Conservation (phyloP, 1,140 invertebrate genomes). For the Alviniconcha marisindica region DNA sequence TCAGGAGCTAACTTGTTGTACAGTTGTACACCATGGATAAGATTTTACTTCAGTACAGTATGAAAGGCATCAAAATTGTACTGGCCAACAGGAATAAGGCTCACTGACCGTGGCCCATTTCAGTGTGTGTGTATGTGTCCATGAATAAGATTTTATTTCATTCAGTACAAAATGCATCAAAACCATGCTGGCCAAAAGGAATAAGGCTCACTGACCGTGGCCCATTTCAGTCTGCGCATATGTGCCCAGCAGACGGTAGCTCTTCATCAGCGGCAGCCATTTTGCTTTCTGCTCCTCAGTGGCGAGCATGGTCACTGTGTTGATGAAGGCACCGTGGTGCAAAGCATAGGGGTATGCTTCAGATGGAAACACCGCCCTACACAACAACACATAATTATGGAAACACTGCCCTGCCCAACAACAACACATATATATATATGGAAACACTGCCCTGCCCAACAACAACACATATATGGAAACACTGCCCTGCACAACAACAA, state of each 20-base stretch:
- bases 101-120: conserved; percentile 89
- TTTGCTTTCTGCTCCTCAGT: conserved; percentile 89
- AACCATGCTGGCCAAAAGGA: no score
- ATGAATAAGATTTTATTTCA: no score
- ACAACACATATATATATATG: neutral
- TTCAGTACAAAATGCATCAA: no score
- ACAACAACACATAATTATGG: neutral
- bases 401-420: no score
- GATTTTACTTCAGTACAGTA: no score
- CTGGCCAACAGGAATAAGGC: no score
- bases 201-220: conserved; percentile 86
- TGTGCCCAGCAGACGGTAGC: conserved; percentile 90
- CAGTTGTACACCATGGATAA: no score
- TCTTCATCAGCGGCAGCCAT: conserved; percentile 89
- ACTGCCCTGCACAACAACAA: no score
- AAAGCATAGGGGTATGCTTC: conserved; percentile 49
- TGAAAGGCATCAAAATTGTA: no score
- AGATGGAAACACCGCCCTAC: conserved; percentile 43
- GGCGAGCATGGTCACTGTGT: conserved; percentile 90
- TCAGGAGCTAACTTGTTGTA: no score
- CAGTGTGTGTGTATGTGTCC: conserved; percentile 97
- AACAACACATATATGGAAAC: no score
- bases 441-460: neutral
- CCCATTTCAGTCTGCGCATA: conserved; percentile 97
- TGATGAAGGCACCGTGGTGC: conserved; percentile 95